Conservation (phyloP, 2,113 vertebrate genomes). For the Camelus bactrianus region DNA sequence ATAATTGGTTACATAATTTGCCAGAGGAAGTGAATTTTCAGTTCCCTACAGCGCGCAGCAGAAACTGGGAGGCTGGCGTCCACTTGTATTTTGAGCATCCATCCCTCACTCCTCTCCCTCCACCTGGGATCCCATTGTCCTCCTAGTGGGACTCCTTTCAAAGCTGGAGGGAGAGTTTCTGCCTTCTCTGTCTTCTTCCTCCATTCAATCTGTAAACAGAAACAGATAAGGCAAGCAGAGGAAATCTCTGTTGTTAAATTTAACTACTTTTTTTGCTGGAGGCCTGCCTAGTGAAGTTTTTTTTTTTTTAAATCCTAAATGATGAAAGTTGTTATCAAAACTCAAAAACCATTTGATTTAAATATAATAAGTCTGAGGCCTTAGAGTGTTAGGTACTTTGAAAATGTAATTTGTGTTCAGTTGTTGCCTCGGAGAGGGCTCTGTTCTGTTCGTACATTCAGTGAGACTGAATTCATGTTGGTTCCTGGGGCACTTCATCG, state of each 20-base stretch:
- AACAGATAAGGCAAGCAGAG: background rate
- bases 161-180: background rate
- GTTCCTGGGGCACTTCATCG: background rate
- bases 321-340: background rate
- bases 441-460: background rate
- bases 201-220: background rate
- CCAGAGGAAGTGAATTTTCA: background rate
- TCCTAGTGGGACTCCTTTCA: background rate
- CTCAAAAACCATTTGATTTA: background rate
- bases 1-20: background rate
- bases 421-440: background rate
- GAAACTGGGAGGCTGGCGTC: background rate
- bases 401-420: background rate
- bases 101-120: background rate
- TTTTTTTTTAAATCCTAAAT: background rate
- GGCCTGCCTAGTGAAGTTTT: background rate
- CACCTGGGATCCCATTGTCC: background rate
- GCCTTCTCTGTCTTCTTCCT: background rate
- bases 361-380: background rate
- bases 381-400: background rate
- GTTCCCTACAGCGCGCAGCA: background rate
- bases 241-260: background rate
- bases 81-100: background rate
- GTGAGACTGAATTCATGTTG: background rate
- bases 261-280: background rate